Conservation (phyloP, 2,113 vertebrate species). For the Serilophus lunatus region DNA sequence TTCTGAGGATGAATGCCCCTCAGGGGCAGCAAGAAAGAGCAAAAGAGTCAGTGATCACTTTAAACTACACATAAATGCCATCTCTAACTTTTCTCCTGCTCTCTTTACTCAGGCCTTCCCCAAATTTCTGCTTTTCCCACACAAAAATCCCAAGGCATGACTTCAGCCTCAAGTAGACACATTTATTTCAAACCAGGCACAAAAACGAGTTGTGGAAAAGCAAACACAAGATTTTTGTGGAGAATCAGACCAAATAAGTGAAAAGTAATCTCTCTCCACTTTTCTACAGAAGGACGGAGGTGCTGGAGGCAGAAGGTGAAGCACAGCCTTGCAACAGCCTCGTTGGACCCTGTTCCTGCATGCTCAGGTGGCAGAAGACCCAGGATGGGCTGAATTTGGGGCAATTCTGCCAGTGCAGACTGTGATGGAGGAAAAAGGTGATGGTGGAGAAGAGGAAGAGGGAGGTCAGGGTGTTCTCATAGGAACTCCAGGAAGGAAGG, state of each 20-base stretch:
- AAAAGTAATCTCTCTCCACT: rapidly evolving
- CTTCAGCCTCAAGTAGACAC: rapidly evolving
- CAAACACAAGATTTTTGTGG: background rate
- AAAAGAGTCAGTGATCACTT: background rate
- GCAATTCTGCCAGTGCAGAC: background rate
- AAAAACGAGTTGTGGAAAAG: background rate
- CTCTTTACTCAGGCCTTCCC: background rate
- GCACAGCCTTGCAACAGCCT: background rate
- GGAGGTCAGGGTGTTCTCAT: background rate
- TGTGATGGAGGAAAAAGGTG: background rate
- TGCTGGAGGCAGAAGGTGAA: background rate
- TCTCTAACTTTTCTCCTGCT: background rate
- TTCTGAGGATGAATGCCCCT: background rate
- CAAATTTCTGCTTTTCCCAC: background rate
- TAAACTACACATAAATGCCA: background rate
- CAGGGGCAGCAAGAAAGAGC: background rate
- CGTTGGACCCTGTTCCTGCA: rapidly evolving
- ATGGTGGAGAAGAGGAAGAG: background rate
- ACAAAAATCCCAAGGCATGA: background rate
- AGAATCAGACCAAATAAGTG: background rate
- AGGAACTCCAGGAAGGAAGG: background rate
- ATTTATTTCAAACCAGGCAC: background rate
- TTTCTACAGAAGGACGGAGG: background rate
- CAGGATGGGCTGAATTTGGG: background rate
- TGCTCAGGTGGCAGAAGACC: background rate